Conservation (phyloP, 2,113 vertebrate genomes). For the Forbesichthys papilliferus region DNA sequence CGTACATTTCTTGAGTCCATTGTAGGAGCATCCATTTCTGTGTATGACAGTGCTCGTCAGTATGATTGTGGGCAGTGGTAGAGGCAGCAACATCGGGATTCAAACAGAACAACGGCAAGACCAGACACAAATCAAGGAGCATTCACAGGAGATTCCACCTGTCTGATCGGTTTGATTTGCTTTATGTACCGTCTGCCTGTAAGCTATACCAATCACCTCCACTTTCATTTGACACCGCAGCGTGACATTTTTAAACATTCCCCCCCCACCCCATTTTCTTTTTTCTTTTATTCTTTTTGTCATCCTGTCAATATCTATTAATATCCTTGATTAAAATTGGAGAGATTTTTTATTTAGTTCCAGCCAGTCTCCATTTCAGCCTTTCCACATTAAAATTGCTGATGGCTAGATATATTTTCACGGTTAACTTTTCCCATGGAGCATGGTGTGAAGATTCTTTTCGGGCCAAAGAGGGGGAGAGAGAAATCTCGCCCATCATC, state of each 20-base stretch:
- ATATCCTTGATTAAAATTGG: no score
- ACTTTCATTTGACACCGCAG: not conserved
- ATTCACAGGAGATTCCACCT: not conserved
- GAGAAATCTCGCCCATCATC: conserved; percentile 14
- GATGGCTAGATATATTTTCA: not conserved
- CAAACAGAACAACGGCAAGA: no score
- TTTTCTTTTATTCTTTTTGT: not conserved
- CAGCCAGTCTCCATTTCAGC: not conserved
- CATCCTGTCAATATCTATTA: not conserved
- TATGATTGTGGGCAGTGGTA: no score
- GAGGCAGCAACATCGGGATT: no score
- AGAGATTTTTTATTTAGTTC: no score
- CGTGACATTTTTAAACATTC: not conserved
- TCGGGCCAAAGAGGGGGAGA: conserved; percentile 1
- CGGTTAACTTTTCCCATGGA: not conserved
- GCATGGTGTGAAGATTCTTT: not conserved
- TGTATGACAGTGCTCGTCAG: no score
- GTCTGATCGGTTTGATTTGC: not conserved
- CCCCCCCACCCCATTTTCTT: not conserved
- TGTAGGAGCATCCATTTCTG: not conserved
- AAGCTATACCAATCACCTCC: not conserved
- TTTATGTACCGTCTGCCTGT: not conserved
- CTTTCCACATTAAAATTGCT: not conserved
- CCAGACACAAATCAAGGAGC: no score
- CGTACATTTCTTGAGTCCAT: not conserved